Evolutionary conservation across 2,113 vertebrate species (phyloP).

Genomic region (Tangachromis dhanisi): DNA sequence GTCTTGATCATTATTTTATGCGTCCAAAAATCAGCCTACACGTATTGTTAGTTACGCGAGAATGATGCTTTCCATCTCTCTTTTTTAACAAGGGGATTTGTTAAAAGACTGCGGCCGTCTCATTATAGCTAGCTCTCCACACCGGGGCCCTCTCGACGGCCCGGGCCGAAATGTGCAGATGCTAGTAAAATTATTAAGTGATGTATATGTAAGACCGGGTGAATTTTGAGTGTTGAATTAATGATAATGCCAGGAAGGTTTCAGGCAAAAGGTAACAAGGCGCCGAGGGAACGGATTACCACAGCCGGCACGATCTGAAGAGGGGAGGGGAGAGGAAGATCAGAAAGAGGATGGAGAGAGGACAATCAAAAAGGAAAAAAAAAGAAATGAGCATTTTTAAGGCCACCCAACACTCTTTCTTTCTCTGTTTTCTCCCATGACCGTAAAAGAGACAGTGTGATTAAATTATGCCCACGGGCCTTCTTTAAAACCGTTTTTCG

Average conservation of each 20-base stretch:
- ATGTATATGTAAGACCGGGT: constrained; percentile 80
- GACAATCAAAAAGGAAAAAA: constrained; percentile 65
- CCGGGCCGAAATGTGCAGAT: constrained; percentile 73
- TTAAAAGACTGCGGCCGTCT: constrained; percentile 67
- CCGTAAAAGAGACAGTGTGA: background rate
- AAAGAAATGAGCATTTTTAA: background rate
- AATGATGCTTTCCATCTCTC: constrained; percentile 57
- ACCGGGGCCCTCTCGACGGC: constrained; percentile 58
- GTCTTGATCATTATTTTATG: constrained; percentile 40
- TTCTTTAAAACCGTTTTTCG: background rate
- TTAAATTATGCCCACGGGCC: background rate
- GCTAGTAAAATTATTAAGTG: constrained; percentile 83
- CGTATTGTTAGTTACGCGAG: constrained; percentile 40
- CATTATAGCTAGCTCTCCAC: constrained; percentile 72
- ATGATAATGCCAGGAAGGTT: constrained; percentile 73
- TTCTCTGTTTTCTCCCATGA: background rate
- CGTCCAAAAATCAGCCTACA: constrained; percentile 46
- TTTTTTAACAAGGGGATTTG: constrained; percentile 71
- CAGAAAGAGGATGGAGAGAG: constrained; percentile 49
- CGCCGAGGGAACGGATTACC: constrained; percentile 92
- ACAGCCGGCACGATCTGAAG: constrained; percentile 47
- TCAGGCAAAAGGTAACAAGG: constrained; percentile 91
- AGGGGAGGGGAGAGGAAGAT: background rate
- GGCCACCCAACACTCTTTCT: background rate
- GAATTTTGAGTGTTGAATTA: constrained; percentile 86